Evolutionary conservation across 1,140 invertebrate genomes (phyloP).

Genomic region (Zaprionus lachaisei): DNA sequence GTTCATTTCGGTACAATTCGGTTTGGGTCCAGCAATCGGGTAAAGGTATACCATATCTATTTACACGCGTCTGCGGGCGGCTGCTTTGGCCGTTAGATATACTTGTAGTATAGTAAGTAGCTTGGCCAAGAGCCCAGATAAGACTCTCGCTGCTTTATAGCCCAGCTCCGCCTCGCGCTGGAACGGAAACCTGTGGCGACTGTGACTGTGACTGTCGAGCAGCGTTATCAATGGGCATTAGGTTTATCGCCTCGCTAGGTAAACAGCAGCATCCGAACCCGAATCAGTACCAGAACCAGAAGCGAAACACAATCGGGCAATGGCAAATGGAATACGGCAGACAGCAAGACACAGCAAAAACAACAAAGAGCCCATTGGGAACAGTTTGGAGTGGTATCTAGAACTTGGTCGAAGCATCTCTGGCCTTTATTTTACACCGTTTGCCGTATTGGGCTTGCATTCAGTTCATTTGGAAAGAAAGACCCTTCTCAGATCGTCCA

Average conservation of each 20-base stretch:
- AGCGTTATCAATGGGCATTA: conserved; percentile 33
- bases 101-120: neutral
- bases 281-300: conserved; percentile 4
- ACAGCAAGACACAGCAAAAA: neutral
- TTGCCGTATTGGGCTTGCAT: neutral
- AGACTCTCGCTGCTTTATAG: conserved; percentile 20
- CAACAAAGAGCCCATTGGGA: neutral
- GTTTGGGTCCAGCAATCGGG: neutral
- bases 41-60: neutral
- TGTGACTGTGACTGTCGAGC: neutral
- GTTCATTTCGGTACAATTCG: neutral
- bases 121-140: conserved; percentile 25
- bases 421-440: neutral
- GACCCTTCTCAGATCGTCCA: neutral
- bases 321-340: neutral
- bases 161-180: neutral
- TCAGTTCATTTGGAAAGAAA: neutral
- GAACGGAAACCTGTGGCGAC: neutral
- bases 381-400: neutral
- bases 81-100: conserved; percentile 3
- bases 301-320: conserved; percentile 7
- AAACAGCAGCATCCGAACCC: conserved; percentile 13
- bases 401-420: neutral
- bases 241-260: conserved; percentile 30
- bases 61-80: neutral